Evolutionary conservation across 1,140 invertebrate species (phyloP).

Genomic region (Plutomurus gul): DNA sequence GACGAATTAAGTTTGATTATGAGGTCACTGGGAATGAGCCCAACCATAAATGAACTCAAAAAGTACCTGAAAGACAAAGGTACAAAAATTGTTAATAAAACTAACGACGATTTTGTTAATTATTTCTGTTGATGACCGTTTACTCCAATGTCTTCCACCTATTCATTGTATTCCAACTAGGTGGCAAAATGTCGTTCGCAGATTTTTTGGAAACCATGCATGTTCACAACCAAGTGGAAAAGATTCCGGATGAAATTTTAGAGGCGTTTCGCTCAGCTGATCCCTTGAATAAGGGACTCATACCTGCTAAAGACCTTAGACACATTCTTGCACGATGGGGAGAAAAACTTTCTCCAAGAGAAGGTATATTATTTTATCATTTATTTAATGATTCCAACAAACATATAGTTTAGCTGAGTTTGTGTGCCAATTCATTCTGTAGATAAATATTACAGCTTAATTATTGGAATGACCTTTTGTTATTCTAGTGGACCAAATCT

Average conservation of each 20-base stretch:
- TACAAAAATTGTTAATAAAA: slow-evolving; percentile 53
- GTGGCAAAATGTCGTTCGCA: slow-evolving; percentile 91
- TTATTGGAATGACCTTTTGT: slow-evolving; percentile 44
- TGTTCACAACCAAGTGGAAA: slow-evolving; percentile 81
- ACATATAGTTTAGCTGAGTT: no score
- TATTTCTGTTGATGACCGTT: slow-evolving; percentile 35
- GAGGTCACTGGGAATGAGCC: slow-evolving; percentile 89
- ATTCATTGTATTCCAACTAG: slow-evolving; percentile 60
- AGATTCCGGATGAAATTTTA: slow-evolving; percentile 85
- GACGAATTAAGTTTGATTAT: slow-evolving; percentile 92
- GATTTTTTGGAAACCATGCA: slow-evolving; percentile 96
- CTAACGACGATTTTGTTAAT: neutral
- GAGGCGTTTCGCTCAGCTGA: slow-evolving; percentile 88
- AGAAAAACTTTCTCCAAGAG: slow-evolving; percentile 83
- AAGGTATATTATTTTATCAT: slow-evolving; percentile 67
- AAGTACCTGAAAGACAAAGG: slow-evolving; percentile 83
- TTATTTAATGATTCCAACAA: neutral
- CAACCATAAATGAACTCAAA: slow-evolving; percentile 86
- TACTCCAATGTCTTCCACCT: slow-evolving; percentile 38
- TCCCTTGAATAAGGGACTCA: slow-evolving; percentile 70
- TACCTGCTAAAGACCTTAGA: slow-evolving; percentile 80
- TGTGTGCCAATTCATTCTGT: no score
- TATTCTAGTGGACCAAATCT: slow-evolving; percentile 83
- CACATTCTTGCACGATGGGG: slow-evolving; percentile 89
- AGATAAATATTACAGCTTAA: no score